Evolutionary conservation across 2,888 invertebrate genomes (phyloP).

Genomic region (Panzeria rudis): DNA sequence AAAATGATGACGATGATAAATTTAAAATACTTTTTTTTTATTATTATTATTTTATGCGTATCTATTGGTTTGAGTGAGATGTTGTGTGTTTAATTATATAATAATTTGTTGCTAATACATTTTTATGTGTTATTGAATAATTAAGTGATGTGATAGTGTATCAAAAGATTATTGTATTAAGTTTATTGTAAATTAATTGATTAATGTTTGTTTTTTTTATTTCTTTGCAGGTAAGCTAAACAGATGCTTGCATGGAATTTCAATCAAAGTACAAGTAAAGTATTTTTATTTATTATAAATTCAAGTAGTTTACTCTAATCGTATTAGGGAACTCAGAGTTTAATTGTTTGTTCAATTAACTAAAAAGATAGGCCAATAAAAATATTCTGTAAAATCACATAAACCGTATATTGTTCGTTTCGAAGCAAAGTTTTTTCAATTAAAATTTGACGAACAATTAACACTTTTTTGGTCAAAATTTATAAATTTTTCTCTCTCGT

Average conservation of each 20-base stretch:
- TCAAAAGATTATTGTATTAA: slow-evolving; percentile 1
- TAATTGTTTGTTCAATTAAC: too few relatives aligned
- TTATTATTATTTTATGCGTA: not conserved
- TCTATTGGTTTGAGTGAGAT: not conserved
- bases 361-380: too few relatives aligned
- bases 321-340: not conserved
- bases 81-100: slow-evolving; percentile 15
- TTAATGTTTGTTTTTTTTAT: slow-evolving; percentile 17
- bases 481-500: too few relatives aligned
- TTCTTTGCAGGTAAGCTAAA: slow-evolving; percentile 44
- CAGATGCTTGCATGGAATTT: not conserved
- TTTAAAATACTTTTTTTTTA: slow-evolving; percentile 5
- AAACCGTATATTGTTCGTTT: too few relatives aligned
- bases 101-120: slow-evolving; percentile 2
- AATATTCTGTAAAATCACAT: too few relatives aligned
- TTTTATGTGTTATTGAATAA: slow-evolving; percentile 32
- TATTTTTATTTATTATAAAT: not conserved
- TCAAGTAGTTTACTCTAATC: not conserved
- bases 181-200: slow-evolving; percentile 18
- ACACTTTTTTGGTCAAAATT: too few relatives aligned
- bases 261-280: not conserved
- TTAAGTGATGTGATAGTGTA: slow-evolving; percentile 2
- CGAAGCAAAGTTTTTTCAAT: too few relatives aligned
- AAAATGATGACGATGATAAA: slow-evolving; percentile 36
- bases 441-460: too few relatives aligned